These are phyloP conservation scores for Melikaiella ostensackeni DNA, from an alignment of 2,888 invertebrate species.

Conservation along the genomic window DNA sequence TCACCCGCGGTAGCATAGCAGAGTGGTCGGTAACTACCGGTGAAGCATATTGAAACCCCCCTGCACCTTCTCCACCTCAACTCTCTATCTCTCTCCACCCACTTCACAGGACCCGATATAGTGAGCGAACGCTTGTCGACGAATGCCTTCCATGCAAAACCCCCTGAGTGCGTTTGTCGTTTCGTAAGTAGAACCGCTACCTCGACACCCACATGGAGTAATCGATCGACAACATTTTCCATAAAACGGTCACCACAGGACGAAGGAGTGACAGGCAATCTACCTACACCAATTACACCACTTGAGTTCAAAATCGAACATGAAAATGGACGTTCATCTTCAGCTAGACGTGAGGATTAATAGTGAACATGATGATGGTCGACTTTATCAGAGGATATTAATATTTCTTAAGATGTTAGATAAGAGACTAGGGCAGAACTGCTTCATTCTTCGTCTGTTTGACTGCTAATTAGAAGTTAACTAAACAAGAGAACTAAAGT, in stretches of 20 bases:
- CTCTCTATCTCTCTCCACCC: conserved; percentile 49
- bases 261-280: conserved; percentile 69
- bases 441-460: conserved; percentile 73
- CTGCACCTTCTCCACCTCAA: conserved; percentile 58
- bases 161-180: conserved; percentile 70
- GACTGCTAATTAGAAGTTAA: conserved; percentile 76
- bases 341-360: too few relatives aligned
- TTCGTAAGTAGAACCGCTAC: conserved; percentile 59
- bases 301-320: neutral
- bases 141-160: conserved; percentile 61
- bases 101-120: conserved; percentile 55
- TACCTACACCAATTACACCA: conserved; percentile 45
- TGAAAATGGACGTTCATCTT: too few relatives aligned
- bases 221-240: conserved; percentile 62
- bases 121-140: conserved; percentile 47
- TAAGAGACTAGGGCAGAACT: conserved; percentile 51
- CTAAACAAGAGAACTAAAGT: conserved; percentile 71
- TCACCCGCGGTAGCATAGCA: conserved; percentile 59
- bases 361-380: neutral
- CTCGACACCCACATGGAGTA: conserved; percentile 54
- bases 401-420: neutral
- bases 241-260: conserved; percentile 56
- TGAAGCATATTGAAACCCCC: conserved; percentile 71
- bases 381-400: conserved; percentile 19
- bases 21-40: conserved; percentile 71